Percentiles rank a stretch among this genome's conserved stretches.
These are phyloP conservation scores for Macrotis lagotis DNA, from an alignment of 2,113 vertebrate species.

Conservation along the genomic window DNA sequence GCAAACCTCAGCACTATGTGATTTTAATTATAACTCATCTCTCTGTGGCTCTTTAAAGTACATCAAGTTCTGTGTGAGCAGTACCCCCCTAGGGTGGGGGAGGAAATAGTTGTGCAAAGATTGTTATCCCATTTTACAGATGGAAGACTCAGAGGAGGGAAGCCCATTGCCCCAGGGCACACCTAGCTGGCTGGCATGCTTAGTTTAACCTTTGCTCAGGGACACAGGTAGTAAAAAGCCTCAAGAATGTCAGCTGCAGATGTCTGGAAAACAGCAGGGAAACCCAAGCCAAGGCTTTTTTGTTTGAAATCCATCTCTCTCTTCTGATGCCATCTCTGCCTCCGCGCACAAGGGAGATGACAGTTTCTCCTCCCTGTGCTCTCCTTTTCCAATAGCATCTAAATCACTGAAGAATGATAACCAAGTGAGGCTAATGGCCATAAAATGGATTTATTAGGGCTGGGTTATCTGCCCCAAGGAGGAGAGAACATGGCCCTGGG, in stretches of 20 bases:
- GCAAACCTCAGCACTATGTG: neutral
- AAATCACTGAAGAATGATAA: conserved; percentile 73
- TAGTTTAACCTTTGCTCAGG: neutral
- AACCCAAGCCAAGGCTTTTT: neutral
- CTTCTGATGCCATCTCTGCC: neutral
- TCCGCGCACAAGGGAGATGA: neutral
- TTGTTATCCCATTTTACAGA: neutral
- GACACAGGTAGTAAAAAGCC: neutral
- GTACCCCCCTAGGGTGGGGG: neutral
- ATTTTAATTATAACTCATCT: neutral
- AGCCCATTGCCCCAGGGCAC: neutral
- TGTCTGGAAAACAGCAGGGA: neutral
- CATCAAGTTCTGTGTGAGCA: neutral
- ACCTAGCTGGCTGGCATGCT: neutral
- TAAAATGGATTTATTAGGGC: conserved; percentile 74
- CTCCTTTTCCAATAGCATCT: conserved; percentile 44
- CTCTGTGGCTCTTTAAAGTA: neutral
- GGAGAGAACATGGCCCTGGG: conserved; percentile 70
- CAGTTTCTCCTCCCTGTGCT: neutral
- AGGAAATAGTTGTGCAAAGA: neutral
- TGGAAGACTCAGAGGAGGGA: neutral
- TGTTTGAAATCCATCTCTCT: neutral
- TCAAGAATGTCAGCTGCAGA: neutral
- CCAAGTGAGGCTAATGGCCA: conserved; percentile 25
- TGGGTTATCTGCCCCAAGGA: conserved; percentile 75